These are phyloP conservation scores for Lamellibrachia columna DNA, from an alignment of 2,888 invertebrate genomes.

Conservation along the genomic window DNA sequence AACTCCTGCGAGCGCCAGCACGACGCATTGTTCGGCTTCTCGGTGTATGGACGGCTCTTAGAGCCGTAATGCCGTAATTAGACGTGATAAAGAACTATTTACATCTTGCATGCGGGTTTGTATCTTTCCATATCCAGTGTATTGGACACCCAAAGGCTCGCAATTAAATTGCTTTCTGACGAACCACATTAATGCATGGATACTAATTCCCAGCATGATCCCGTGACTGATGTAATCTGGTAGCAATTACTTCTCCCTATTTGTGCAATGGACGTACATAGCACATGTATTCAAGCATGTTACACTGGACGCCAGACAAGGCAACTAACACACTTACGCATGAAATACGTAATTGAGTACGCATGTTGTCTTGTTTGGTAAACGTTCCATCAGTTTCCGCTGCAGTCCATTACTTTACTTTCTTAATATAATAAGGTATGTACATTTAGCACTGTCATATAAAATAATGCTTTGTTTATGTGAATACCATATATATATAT, in stretches of 20 bases:
- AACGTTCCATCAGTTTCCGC: neutral
- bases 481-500: neutral
- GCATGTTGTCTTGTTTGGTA: neutral
- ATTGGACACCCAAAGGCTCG: neutral
- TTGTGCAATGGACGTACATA: neutral
- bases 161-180: conserved; percentile 12
- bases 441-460: neutral
- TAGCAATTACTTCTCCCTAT: neutral
- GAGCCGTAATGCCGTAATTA: conserved; percentile 6
- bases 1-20: neutral
- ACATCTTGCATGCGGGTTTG: conserved; percentile 12
- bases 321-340: neutral
- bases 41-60: neutral
- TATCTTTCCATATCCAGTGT: neutral
- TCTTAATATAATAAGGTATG: neutral
- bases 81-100: conserved; percentile 4
- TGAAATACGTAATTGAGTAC: neutral
- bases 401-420: neutral
- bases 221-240: neutral
- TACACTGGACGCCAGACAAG: neutral
- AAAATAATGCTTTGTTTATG: neutral
- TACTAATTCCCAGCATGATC: conserved; percentile 6
- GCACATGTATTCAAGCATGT: neutral
- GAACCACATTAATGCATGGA: neutral
- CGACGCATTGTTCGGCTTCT: neutral